Base-by-base conservation (phyloP, 2,888 invertebrate genomes). In the Lepidocyrtoides sp. region DNA sequence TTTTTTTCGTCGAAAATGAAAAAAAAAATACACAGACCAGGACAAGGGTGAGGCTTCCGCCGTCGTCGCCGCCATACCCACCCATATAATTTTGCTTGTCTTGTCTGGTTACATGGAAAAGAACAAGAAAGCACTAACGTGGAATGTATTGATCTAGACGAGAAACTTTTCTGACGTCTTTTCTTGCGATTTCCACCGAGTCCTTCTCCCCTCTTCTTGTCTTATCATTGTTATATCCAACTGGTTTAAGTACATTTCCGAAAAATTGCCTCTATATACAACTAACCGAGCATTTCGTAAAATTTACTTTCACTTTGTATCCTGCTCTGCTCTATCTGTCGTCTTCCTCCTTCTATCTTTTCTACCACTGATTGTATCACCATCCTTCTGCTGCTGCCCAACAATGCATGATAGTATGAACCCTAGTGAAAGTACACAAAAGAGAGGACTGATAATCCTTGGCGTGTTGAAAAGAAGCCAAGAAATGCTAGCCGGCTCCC, bases 161-260 rank as follows among this genome's bases (percentile, higher is more conserved):
- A 91, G 91, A 79, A 54, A 79, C 54, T 54, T 14, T 32, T 92
- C 93, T 93, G 93, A 93, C 93, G 93, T 93, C 93, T 93, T 93
- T 93, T 51, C 93, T 92, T 85, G 81, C 89, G 91, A 91, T 92
- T 91, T 89, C 79, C 60, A 90, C 91, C 92, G 89, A 87, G n/a
- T 69, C 69, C n/a, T n/a, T 36, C 36, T 8, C 17, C 10, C 48
- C 81, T 87, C 48, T 48, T 12, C 48, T n/a, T n/a, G n/a, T 48
- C 48, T 48, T 57, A 8, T 10, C 23, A 23, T 63, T 32, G 3
- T 29, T 32, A 7, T 32, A 23, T 57, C 17, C 17, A 7, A 57
- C 14, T n/a, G 23, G n/a, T 8, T 57, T 20, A 7, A 57, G 7
- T 57, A 23, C 23, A 23, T 10, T 23, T 57, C 8, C 10, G 1